These are phyloP conservation scores for Spilogale gracilis DNA, from an alignment of 2,113 vertebrate genomes.

Conservation along the genomic window DNA sequence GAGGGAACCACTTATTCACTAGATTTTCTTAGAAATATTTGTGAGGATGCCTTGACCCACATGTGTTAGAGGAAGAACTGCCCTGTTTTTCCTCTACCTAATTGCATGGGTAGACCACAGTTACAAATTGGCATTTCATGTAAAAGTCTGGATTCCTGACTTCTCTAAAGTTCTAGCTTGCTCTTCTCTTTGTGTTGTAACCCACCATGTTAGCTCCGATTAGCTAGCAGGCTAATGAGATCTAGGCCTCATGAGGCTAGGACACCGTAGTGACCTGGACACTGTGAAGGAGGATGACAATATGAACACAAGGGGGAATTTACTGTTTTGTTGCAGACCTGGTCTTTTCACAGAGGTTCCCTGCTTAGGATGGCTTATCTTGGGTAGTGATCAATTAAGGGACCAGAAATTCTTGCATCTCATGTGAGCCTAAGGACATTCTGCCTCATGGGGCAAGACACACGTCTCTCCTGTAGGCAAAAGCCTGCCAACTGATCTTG, in stretches of 20 bases:
- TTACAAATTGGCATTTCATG: neutral
- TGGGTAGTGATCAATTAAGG: neutral
- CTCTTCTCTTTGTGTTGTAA: neutral
- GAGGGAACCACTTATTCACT: neutral
- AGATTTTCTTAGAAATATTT: neutral
- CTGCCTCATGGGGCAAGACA: neutral
- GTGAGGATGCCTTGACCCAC: neutral
- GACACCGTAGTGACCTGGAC: no score
- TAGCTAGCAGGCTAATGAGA: neutral
- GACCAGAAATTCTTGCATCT: neutral
- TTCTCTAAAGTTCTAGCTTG: neutral
- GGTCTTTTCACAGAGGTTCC: neutral
- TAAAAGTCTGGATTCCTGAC: neutral
- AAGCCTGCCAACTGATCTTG: neutral
- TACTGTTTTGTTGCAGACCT: neutral
- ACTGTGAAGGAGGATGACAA: neutral
- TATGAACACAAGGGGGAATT: neutral
- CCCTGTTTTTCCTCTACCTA: neutral
- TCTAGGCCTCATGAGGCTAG: rapidly evolving
- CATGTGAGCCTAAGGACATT: neutral
- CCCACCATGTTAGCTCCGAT: neutral
- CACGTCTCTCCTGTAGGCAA: neutral
- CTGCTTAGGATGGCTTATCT: neutral
- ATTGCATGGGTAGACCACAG: neutral
- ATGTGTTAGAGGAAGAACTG: neutral